Conservation (phyloP, 2,113 vertebrate species). For the Strigops habroptila region DNA sequence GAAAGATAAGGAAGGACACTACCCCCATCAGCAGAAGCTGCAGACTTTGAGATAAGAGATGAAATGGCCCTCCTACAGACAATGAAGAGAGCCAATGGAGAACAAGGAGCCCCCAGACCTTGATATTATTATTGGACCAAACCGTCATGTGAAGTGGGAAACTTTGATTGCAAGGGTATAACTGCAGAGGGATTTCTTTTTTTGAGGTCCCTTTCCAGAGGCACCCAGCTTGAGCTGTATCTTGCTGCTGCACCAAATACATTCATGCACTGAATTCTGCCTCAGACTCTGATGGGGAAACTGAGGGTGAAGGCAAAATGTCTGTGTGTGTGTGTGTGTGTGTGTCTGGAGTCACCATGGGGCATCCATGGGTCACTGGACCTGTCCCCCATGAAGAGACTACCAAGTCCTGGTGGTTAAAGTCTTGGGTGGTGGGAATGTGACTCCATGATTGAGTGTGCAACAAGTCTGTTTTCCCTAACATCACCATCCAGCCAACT, state of each 20-base stretch:
- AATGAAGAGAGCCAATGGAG: neutral
- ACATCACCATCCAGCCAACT: neutral
- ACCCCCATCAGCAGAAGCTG: neutral
- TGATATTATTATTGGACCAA: neutral
- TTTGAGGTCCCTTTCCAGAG: neutral
- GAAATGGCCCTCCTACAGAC: neutral
- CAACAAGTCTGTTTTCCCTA: neutral
- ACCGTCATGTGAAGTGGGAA: neutral
- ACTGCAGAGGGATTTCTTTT: neutral
- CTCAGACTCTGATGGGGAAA: neutral
- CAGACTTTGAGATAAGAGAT: neutral
- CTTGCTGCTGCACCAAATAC: neutral
- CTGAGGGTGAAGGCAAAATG: neutral
- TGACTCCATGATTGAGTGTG: neutral
- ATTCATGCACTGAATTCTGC: neutral
- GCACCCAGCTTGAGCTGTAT: neutral
- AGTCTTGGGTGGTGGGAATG: neutral
- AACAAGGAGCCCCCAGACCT: neutral
- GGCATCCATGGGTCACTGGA: neutral
- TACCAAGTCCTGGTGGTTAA: neutral
- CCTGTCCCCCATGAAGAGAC: neutral
- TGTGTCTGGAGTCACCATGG: neutral
- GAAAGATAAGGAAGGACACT: neutral
- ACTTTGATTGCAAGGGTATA: neutral
- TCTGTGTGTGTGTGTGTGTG: neutral